A percentile compares a stretch with the other conserved stretches of the same genome.
These are phyloP conservation scores for Eupeodes luniger DNA, from an alignment of 2,888 invertebrate species.

Conservation along the genomic window DNA sequence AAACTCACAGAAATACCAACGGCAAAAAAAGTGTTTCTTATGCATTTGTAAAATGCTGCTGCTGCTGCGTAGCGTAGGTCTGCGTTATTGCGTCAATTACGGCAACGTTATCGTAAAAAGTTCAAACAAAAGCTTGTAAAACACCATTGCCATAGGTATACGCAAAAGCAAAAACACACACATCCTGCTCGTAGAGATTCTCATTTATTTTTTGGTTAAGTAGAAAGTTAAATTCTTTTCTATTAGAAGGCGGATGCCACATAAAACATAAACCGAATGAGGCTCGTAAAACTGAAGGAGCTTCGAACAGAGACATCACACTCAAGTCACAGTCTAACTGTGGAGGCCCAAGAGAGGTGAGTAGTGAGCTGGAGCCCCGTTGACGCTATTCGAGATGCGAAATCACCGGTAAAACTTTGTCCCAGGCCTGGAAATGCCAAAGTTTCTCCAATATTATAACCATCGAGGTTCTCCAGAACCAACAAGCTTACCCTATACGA, in stretches of 20 bases:
- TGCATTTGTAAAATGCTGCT: constrained; percentile 51
- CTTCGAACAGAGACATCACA: constrained; percentile 20
- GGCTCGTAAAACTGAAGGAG: constrained; percentile 68
- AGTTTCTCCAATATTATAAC: constrained; percentile 41
- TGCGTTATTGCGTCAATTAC: constrained; percentile 42
- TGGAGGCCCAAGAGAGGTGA: neutral
- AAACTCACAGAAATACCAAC: neutral
- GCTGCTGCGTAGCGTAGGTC: neutral
- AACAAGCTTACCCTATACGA: no score
- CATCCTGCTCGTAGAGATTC: neutral
- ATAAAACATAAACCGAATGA: constrained; percentile 74
- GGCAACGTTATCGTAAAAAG: constrained; percentile 62
- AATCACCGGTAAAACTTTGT: constrained; percentile 71
- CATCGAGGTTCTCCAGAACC: no score
- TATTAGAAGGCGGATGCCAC: constrained; percentile 64
- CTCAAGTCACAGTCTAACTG: neutral
- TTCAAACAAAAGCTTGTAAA: constrained; percentile 53
- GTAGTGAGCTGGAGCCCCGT: neutral
- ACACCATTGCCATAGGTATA: no score
- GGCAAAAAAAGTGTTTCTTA: constrained; percentile 53
- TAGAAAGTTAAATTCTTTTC: constrained; percentile 74
- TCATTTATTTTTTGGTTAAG: constrained; percentile 66
- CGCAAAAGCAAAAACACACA: constrained; percentile 27
- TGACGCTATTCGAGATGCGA: constrained; percentile 48
- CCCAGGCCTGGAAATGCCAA: constrained; percentile 54